Evolutionary conservation across 2,797 vertebrate species (phyloP), one percentile per base, ranked within the genome.

Genomic region (Simalia tracyae): DNA sequence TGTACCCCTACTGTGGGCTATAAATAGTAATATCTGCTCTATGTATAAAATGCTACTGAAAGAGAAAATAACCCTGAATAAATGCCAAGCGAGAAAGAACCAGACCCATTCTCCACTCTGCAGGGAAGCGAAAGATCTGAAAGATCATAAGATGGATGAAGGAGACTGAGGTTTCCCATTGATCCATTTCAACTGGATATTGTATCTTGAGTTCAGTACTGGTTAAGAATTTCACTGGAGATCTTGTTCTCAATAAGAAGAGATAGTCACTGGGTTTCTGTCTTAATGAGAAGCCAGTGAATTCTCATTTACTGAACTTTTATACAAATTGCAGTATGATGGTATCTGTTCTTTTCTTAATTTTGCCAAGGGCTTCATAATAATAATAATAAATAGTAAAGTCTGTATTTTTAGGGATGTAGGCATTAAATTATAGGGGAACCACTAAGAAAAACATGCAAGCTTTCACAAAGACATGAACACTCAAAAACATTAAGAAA

Each of bases 1-100:
- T 76, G 97, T 61, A 93, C 92, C 10, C 84, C 57, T 59, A 93
- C 96, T 96, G 94, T 84, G 95, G 91, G 2, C 95, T 96, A 96
- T 96, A 97, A 97, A 96, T 96, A 96, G 96, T 94, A 95, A 97
- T 95, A 95, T 90, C 95, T 94, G 81, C 93, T 95, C 95, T 95
- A 94, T 1, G 19, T 0, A 6, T 93, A 96, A 95, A 22, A 92
- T 92, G 2, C 95, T 46, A 93, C 96, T 91, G 95, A 95, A 96
- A 96, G 96, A 50, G 96, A 87, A 95, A 97, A 97, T 96, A 81
- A 95, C 94, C 94, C 96, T 95, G 95, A 93, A 94, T 84, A n/a
- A 86, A 96, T 96, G 95, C 92, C 90, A 22, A 96, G 94, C 91
- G 92, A 95, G 93, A 91, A 92, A 4, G 93, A 95, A 93, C 85